phyloP scores from a whole-genome alignment of 2,888 invertebrate species.

The Reticulitermes lucifugus region DNA sequence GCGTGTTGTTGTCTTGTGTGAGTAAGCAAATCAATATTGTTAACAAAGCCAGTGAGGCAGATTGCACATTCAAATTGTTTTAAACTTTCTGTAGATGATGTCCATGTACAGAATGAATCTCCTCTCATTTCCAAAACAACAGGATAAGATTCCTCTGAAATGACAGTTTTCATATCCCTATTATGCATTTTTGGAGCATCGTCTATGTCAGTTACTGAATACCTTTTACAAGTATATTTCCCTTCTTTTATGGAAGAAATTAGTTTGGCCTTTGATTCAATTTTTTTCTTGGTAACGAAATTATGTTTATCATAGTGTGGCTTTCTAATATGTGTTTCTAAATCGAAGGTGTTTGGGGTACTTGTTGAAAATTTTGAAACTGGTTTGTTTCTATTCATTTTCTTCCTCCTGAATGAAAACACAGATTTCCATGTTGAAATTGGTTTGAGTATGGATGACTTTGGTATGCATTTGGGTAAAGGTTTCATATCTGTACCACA shows the following conservation, averaged over 20 bases:
- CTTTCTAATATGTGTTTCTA: neutral
- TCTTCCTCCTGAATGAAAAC: conserved; percentile 24
- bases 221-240: neutral
- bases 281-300: neutral
- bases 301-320: neutral
- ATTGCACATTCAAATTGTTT: conserved; percentile 56
- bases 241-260: neutral
- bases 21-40: conserved; percentile 55
- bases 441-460: neutral
- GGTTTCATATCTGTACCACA: neutral
- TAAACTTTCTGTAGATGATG: neutral
- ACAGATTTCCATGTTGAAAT: conserved; percentile 23
- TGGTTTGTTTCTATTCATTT: neutral
- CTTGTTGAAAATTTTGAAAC: conserved; percentile 25
- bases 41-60: conserved; percentile 55
- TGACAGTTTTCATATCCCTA: neutral
- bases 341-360: conserved; percentile 5
- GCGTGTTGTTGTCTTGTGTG: conserved; percentile 56
- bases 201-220: neutral
- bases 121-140: neutral
- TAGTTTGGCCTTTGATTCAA: neutral
- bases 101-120: neutral
- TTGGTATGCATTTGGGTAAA: neutral
- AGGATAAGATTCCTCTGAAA: neutral
- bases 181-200: neutral